A percentile compares a stretch with the other conserved stretches of the same genome.
These are phyloP conservation scores for Ganaspis sp. DNA, from an alignment of 1,140 invertebrate genomes.

Conservation along the genomic window DNA sequence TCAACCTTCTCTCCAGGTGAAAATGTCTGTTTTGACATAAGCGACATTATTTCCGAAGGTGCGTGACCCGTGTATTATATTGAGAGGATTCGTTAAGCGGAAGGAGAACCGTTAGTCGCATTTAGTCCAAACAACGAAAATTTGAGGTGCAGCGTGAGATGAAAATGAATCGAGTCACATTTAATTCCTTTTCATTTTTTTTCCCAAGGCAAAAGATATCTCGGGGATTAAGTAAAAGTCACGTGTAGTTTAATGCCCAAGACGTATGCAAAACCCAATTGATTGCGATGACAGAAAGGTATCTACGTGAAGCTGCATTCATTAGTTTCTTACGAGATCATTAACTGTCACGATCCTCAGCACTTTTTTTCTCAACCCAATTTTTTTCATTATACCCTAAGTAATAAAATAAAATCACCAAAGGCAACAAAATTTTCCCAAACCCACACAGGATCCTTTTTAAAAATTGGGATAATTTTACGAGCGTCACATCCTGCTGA, in stretches of 20 bases:
- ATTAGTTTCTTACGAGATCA: neutral
- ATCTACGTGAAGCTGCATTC: conserved; percentile 21
- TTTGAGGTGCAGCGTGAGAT: neutral
- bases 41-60: conserved; percentile 15
- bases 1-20: neutral
- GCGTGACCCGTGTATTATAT: neutral
- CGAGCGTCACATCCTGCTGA: neutral
- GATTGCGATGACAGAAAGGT: conserved; percentile 24
- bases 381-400: neutral
- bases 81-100: conserved; percentile 5
- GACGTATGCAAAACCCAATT: conserved; percentile 12
- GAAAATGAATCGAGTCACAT: neutral
- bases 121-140: conserved; percentile 25
- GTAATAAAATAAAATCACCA: neutral
- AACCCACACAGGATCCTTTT: neutral
- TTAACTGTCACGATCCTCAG: neutral
- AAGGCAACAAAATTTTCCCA: neutral
- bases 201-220: neutral
- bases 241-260: conserved; percentile 9
- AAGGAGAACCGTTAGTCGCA: conserved; percentile 22
- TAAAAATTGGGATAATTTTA: neutral
- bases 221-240: neutral
- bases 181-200: conserved; percentile 15
- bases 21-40: conserved; percentile 16
- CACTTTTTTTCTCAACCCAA: neutral